Evolutionary conservation across 2,113 vertebrate genomes (phyloP).

Genomic region (Atrichornis clamosus): DNA sequence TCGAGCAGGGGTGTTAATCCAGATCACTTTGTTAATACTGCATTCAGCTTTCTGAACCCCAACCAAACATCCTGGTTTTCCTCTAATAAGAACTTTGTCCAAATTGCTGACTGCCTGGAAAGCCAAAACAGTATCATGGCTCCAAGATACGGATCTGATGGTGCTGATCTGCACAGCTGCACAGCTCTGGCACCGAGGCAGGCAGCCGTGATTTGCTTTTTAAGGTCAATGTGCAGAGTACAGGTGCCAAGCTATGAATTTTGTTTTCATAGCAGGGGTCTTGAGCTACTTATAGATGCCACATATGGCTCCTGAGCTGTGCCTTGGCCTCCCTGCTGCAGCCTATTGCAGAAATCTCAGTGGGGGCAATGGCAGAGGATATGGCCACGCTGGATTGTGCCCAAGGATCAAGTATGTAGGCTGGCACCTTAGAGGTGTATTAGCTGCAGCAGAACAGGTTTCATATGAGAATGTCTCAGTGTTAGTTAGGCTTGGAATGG

Average conservation of each 20-base stretch:
- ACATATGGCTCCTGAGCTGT: neutral
- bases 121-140: neutral
- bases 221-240: neutral
- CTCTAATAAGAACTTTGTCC: neutral
- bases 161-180: neutral
- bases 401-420: neutral
- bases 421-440: neutral
- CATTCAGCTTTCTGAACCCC: neutral
- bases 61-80: neutral
- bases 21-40: neutral
- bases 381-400: neutral
- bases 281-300: neutral
- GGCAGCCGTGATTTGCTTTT: neutral
- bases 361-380: neutral
- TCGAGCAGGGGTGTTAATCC: neutral
- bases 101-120: neutral
- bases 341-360: neutral
- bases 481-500: neutral
- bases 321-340: neutral
- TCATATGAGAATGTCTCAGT: neutral
- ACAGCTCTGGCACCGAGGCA: neutral
- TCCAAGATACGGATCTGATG: neutral
- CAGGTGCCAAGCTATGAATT: neutral
- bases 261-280: neutral
- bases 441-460: neutral